Evolutionary conservation across 1,140 invertebrate genomes (phyloP), one percentile per base, ranked within the genome.

Genomic region (Belonocnema kinseyi): DNA sequence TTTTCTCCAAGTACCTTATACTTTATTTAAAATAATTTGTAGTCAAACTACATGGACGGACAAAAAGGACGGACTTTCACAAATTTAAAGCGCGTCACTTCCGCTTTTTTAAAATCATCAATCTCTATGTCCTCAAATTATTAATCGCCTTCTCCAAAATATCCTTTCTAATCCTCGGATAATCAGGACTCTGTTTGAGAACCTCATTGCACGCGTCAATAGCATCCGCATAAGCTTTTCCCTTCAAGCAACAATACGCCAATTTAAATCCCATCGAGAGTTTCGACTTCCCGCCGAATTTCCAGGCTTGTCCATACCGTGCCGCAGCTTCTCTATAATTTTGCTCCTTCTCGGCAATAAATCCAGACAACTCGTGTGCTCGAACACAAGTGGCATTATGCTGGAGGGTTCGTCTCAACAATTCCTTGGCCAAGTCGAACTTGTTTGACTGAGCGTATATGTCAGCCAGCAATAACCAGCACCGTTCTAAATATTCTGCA

Each of bases 131-230:
- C 83, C 97, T 92, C 80, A 98, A 92, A 93, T 96, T 96, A 84
- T 93, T 93, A 79, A 97, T 94, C n/a, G 97, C 97, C 91, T 99
- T 99, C 79, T 99, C 98, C 46, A 99, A 92, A 82, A 99, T 97
- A 78, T 99, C 98, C 88, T 98, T 98, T 77, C 94, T 95, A 8
- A 99, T 96, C 82, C 96, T 96, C 0, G 97, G 96, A 92, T 98
- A 99, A 81, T 98, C 96, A 0, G 97, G 96, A 91, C 95, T 96
- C 54, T 94, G 91, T 77, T 94, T 94, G 7, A 99, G 87, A 7
- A 99, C 95, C 81, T 95, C 93, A 78, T 98, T 95, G 78, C 96
- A 96, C 1, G 96, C 93, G 85, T 97, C 96, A 83, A 99, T 97
- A 1, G 94, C 94, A 86, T 98, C 96, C 0, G 97, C 96, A 88